Evolutionary conservation across 2,888 invertebrate genomes (phyloP), one percentile per base, ranked within the genome.

Genomic region (Mactromeris polynyma): DNA sequence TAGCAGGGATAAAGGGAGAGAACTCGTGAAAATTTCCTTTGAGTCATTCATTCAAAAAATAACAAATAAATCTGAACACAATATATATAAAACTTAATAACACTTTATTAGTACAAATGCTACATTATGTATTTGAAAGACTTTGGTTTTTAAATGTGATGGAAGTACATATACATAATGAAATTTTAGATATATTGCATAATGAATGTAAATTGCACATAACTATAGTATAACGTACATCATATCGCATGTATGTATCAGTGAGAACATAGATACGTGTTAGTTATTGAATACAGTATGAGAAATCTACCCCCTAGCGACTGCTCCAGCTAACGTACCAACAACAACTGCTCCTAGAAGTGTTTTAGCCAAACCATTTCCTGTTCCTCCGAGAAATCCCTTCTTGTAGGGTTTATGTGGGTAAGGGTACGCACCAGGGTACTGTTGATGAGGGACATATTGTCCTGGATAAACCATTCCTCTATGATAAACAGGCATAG

Each of bases 331-430:
- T 17, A 84, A 78, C 9, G 46, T 51, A 7, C 84, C 84, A 6
- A 84, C 84, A 11, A 78, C 84, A 3, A 46, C 84, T 11, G 84
- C 84, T 21, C 84, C 84, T 6, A 84, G 40, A 54, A 84, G 38
- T n/a, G 84, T 78, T 78, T 84, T 84, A 26, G 78, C 78, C 3
- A 78, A 17, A 40, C 77, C 58, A 54, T 54, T 36, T 21, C 73
- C 73, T 2, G 33, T n/a, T 21, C 77, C 78, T 0, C 77, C 54
- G n/a, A 77, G 38, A 36, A 77, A 78, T 38, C 84, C 84, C n/a
- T 54, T 77, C 11, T 73, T 73, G 51, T 40, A 33, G 19, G 83
- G 38, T 54, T 78, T 26, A 31, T 77, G 36, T 84, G 33, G 26
- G 42, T 46, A 79, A 36, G 79, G 46, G 54, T 81, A 81, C 2